Percentiles rank a stretch among this genome's conserved stretches.
These are phyloP conservation scores for Eclectus roratus DNA, from an alignment of 2,113 vertebrate species.

Conservation along the genomic window DNA sequence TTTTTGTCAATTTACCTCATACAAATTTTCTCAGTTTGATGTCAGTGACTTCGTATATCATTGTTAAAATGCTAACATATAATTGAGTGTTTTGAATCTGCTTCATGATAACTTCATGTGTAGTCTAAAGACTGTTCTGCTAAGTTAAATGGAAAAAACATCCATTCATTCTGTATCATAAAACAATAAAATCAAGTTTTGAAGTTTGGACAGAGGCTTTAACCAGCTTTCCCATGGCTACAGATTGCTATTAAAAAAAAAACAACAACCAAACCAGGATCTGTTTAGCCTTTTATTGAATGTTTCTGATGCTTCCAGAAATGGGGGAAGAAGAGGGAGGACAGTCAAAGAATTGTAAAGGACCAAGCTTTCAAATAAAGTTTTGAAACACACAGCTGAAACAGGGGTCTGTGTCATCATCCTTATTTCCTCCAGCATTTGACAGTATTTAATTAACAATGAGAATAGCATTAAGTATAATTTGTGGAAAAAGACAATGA, in stretches of 20 bases:
- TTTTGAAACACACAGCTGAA: neutral
- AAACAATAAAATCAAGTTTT: neutral
- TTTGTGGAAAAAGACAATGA: neutral
- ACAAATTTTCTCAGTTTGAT: neutral
- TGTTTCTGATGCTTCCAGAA: neutral
- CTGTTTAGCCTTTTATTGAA: neutral
- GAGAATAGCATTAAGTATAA: neutral
- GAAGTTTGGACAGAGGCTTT: neutral
- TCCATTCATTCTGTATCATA: neutral
- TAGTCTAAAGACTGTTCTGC: neutral
- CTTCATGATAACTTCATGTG: neutral
- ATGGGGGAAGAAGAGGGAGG: neutral
- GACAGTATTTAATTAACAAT: neutral
- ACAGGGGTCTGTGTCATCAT: neutral
- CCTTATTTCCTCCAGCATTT: neutral
- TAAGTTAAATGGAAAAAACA: neutral
- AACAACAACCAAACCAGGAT: too few species aligned
- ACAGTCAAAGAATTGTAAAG: neutral
- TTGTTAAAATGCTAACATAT: neutral
- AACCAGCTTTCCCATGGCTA: neutral
- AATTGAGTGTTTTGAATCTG: neutral
- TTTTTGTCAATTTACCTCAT: neutral
- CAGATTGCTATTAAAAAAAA: neutral
- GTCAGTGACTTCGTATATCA: neutral
- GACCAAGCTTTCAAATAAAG: neutral